These are phyloP conservation scores for Musca vetustissima DNA, from an alignment of 1,140 invertebrate species.

Conservation along the genomic window DNA sequence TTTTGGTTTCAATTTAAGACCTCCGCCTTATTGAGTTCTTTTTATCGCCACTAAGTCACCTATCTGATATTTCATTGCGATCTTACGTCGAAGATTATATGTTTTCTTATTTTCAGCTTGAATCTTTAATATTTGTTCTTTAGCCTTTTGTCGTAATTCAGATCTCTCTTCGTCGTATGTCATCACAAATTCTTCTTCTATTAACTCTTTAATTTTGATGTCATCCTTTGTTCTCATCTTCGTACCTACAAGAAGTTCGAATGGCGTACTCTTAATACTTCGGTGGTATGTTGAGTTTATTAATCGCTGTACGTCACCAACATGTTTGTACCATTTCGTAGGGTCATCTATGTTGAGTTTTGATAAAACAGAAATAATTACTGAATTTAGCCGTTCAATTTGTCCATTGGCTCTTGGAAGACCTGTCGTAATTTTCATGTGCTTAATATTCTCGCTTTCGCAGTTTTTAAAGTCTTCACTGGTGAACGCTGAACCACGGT, in stretches of 20 bases:
- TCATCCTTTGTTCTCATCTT: conserved; percentile 19
- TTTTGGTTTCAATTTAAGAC: conserved; percentile 36
- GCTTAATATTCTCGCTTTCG: conserved; percentile 30
- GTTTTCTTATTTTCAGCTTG: conserved; percentile 19
- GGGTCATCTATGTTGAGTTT: conserved; percentile 10
- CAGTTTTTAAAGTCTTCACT: conserved; percentile 41
- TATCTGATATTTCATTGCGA: too few relatives aligned
- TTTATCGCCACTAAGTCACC: conserved; percentile 46
- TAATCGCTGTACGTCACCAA: conserved; percentile 19
- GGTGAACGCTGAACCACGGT: conserved; percentile 41
- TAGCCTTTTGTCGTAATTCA: conserved; percentile 22
- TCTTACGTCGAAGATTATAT: background rate
- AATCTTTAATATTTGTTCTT: conserved; percentile 26
- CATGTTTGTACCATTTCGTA: conserved; percentile 16
- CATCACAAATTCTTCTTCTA: conserved; percentile 39
- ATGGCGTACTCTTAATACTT: too few relatives aligned
- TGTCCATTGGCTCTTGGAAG: conserved; percentile 45
- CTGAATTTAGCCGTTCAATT: conserved; percentile 34
- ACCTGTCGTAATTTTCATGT: conserved; percentile 36
- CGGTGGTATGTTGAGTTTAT: conserved; percentile 21
- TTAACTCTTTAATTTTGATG: background rate
- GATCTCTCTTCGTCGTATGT: conserved; percentile 30
- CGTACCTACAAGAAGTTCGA: conserved; percentile 2
- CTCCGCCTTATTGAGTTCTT: conserved; percentile 28
- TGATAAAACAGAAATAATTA: conserved; percentile 26